These are phyloP conservation scores for Heterodera schachtii DNA, from an alignment of 1,140 invertebrate species.

Conservation along the genomic window DNA sequence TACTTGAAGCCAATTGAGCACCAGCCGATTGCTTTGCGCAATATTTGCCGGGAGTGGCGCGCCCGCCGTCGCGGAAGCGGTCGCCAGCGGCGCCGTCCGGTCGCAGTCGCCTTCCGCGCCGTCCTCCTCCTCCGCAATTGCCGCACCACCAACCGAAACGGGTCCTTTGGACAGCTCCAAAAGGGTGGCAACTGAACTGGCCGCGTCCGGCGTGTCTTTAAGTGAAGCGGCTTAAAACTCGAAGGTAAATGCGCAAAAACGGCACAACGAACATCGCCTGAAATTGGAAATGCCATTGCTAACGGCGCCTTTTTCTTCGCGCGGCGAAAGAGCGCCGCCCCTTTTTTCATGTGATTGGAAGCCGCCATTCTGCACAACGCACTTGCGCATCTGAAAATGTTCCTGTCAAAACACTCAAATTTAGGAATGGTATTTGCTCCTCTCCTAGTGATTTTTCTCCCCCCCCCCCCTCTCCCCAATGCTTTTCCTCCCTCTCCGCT, in stretches of 20 bases:
- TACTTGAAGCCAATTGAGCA: slow-evolving; percentile 65
- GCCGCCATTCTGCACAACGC: slow-evolving; percentile 78
- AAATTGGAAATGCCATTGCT: slow-evolving; percentile 13
- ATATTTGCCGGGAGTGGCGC: slow-evolving; percentile 45
- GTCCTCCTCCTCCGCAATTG: not conserved
- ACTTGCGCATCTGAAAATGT: slow-evolving; percentile 85
- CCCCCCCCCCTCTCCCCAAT: too few species aligned
- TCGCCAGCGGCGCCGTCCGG: not conserved
- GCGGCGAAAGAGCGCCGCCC: not conserved
- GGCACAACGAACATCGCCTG: not conserved
- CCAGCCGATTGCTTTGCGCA: slow-evolving; percentile 59
- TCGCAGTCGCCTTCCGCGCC: not conserved
- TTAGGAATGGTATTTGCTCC: not conserved
- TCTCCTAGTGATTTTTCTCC: too few species aligned
- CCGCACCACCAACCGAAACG: slow-evolving; percentile 12
- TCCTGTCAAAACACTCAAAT: not conserved
- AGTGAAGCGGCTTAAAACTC: slow-evolving; percentile 20
- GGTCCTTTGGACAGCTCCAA: slow-evolving; percentile 37
- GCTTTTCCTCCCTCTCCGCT: too few species aligned
- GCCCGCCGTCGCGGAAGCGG: slow-evolving; percentile 7
- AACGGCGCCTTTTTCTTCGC: not conserved
- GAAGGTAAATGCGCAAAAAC: not conserved
- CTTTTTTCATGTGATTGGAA: slow-evolving; percentile 1
- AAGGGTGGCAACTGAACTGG: slow-evolving; percentile 29
- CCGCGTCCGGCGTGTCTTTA: slow-evolving; percentile 30